Conservation (phyloP, 2,797 vertebrate species). For the Pteronotus mesoamericanus region DNA sequence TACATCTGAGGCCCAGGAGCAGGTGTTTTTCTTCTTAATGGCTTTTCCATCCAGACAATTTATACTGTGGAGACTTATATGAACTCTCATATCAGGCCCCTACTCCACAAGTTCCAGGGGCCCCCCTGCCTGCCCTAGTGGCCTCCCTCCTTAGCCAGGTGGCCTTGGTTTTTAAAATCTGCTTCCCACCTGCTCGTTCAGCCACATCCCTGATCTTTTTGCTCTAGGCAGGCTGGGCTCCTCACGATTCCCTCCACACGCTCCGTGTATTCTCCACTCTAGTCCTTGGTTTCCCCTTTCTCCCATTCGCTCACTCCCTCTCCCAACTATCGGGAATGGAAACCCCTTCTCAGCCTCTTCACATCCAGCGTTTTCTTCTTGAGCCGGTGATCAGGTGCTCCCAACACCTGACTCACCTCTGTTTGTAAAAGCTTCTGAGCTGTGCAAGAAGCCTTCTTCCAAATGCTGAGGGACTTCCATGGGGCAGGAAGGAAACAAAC, state of each 20-base stretch:
- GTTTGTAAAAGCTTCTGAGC: neutral
- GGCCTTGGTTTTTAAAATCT: neutral
- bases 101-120: neutral
- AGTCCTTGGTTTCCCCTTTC: neutral
- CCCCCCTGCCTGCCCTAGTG: neutral
- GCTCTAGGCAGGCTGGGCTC: neutral
- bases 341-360: neutral
- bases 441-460: neutral
- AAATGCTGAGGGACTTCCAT: neutral
- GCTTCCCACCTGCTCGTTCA: neutral
- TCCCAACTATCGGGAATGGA: neutral
- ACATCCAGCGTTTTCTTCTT: neutral
- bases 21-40: conserved; percentile 5
- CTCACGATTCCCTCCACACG: neutral
- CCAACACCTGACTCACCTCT: neutral
- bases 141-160: neutral
- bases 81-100: neutral
- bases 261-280: neutral
- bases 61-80: neutral
- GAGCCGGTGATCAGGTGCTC: neutral
- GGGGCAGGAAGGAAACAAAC: neutral
- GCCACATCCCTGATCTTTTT: neutral
- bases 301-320: neutral
- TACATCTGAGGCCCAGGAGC: neutral
- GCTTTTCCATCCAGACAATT: neutral